These are phyloP conservation scores for Congeria kusceri DNA, from an alignment of 2,888 invertebrate genomes.

Conservation along the genomic window DNA sequence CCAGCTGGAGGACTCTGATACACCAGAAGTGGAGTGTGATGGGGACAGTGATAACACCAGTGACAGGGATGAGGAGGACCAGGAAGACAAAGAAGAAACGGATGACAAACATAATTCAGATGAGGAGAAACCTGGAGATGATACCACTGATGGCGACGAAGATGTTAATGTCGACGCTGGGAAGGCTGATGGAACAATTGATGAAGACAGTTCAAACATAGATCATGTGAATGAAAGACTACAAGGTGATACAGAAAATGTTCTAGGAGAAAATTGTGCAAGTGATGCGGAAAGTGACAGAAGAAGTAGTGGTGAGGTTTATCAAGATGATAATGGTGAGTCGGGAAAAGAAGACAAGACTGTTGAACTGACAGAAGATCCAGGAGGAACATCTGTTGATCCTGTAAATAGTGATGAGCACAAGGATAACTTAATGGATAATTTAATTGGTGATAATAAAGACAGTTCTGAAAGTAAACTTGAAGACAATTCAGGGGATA, in stretches of 20 bases:
- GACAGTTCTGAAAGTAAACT: constrained; percentile 3
- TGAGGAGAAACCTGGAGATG: constrained; percentile 30
- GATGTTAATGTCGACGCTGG: constrained; percentile 18
- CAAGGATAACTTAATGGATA: neutral
- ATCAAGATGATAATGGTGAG: constrained; percentile 54
- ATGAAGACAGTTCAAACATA: constrained; percentile 14
- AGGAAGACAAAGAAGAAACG: constrained; percentile 38
- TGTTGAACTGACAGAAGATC: constrained; percentile 40
- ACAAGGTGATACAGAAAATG: constrained; percentile 27
- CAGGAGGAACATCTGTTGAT: constrained; percentile 38
- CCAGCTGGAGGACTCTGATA: constrained; percentile 61
- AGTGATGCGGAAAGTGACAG: constrained; percentile 44
- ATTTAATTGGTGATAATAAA: constrained; percentile 3
- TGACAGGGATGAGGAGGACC: constrained; percentile 35
- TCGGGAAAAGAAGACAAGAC: constrained; percentile 22
- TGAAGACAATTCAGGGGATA: constrained; percentile 1
- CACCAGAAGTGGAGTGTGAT: constrained; percentile 46
- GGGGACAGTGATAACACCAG: constrained; percentile 35
- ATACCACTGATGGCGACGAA: constrained; percentile 18
- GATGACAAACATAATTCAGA: constrained; percentile 16
- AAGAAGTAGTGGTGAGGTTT: constrained; percentile 50
- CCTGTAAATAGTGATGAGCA: constrained; percentile 4
- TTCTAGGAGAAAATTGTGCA: constrained; percentile 12
- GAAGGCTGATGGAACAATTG: constrained; percentile 12
- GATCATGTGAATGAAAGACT: constrained; percentile 25